Conservation (phyloP, 2,888 invertebrate genomes). For the Myopa tessellatipennis region DNA sequence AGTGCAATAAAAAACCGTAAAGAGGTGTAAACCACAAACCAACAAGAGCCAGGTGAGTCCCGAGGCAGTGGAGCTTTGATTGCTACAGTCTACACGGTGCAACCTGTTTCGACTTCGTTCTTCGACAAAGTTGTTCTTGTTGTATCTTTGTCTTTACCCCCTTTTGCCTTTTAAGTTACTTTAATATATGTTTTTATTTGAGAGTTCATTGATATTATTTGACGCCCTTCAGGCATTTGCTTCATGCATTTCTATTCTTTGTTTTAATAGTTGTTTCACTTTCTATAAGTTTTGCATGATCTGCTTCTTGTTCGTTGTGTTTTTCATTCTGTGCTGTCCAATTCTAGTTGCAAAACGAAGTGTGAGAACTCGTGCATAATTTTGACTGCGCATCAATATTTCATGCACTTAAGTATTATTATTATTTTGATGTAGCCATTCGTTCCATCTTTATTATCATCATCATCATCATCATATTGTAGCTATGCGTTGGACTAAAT, state of each 20-base stretch:
- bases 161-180: slow-evolving; percentile 7
- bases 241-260: background rate
- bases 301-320: slow-evolving; percentile 16
- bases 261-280: background rate
- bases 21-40: background rate
- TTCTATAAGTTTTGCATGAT: background rate
- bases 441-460: background rate
- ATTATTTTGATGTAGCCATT: too few species aligned
- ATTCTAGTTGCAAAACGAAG: background rate
- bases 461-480: background rate
- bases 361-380: background rate
- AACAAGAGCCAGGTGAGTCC: slow-evolving; percentile 32
- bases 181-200: background rate
- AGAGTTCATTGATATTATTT: background rate
- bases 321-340: background rate
- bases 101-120: slow-evolving; percentile 15
- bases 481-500: slow-evolving; percentile 26
- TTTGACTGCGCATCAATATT: background rate
- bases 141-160: slow-evolving; percentile 10
- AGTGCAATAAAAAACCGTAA: background rate
- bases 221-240: background rate
- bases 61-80: slow-evolving; percentile 4
- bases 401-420: too few species aligned
- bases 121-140: slow-evolving; percentile 16
- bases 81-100: background rate